A percentile compares a stretch with the other conserved stretches of the same genome.
phyloP scores from a whole-genome alignment of 2,113 vertebrate genomes.

The Oryzias celebensis region DNA sequence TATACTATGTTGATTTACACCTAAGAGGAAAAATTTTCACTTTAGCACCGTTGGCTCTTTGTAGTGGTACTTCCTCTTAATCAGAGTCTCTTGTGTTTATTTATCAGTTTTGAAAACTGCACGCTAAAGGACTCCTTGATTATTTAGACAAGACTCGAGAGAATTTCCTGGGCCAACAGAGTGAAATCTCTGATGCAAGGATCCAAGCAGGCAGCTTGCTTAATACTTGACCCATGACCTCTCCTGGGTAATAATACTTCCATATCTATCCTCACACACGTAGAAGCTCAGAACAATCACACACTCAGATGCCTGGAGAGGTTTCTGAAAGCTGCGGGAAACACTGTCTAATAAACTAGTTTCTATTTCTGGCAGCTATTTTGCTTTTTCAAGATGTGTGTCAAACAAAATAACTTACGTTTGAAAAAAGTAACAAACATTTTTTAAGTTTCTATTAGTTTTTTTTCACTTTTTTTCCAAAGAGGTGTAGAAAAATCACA shows the following conservation, averaged over 20 bases:
- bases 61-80: slow-evolving; percentile 59
- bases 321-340: slow-evolving; percentile 45
- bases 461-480: slow-evolving; percentile 27
- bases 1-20: slow-evolving; percentile 61
- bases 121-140: slow-evolving; percentile 79
- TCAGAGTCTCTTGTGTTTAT: slow-evolving; percentile 76
- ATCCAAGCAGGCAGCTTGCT: slow-evolving; percentile 75
- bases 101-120: slow-evolving; percentile 78
- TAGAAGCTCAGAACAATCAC: slow-evolving; percentile 66
- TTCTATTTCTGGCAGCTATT: slow-evolving; percentile 18
- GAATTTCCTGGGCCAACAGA: slow-evolving; percentile 73
- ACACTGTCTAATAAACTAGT: slow-evolving; percentile 30
- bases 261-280: slow-evolving; percentile 74
- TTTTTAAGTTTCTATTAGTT: slow-evolving; percentile 43
- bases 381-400: neutral
- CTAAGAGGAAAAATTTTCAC: slow-evolving; percentile 65
- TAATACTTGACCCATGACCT: slow-evolving; percentile 80
- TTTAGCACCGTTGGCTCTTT: slow-evolving; percentile 58
- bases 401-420: slow-evolving; percentile 9
- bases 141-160: slow-evolving; percentile 77
- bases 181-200: slow-evolving; percentile 71
- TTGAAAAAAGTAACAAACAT: slow-evolving; percentile 6
- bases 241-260: slow-evolving; percentile 80
- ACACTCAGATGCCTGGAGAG: slow-evolving; percentile 66
- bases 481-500: slow-evolving; percentile 41